Base-by-base conservation (phyloP, 2,797 vertebrate genomes). In the Benthosema pterotum region DNA sequence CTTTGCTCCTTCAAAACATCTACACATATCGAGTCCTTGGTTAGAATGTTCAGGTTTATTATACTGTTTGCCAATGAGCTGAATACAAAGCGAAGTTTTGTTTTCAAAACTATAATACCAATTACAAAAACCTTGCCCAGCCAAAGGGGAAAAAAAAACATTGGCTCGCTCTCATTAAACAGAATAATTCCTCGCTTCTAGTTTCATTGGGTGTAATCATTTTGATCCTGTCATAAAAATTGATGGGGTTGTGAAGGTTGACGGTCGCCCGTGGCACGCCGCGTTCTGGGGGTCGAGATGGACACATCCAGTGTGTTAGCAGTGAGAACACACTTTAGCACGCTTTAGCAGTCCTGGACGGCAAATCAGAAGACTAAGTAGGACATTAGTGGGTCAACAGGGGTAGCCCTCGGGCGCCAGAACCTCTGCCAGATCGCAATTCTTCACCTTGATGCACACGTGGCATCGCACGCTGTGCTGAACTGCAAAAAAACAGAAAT, bases 371-470 rank as follows among this genome's bases (percentile, higher is more conserved):
- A 38, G 59, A 57, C 5, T 59, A 17, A 70, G 63, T 52, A 67
- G 60, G 71, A 78, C 80, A 63, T 72, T 72, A 80, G 59, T 43
- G 68, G 60, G 79, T 75, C 71, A 78, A 67, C 66, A 50, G 68
- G 71, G 67, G 63, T 75, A 57, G 74, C 71, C 77, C 63, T 45
- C 3, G 17, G 57, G 67, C 52, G 65, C 60, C 46, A 55, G 63
- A 76, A 66, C 8, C 32, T 51, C 63, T 17, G 75, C 73, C 80
- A 76, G 72, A 82, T 67, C 78, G 80, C 73, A 81, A 75, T 81
- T 74, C 64, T 62, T 83, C 83, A 80, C 81, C 79, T 64, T 68
- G 72, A 72, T 76, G 81, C 67, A 77, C 79, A 78, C 77, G 74
- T 50, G 63, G 63, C 61, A 54, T 0, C 1, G 57, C 77, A 52